Evolutionary conservation across 2,797 vertebrate genomes (phyloP), one percentile per base, ranked within the genome.

Genomic region (Tolypeutes matacus): DNA sequence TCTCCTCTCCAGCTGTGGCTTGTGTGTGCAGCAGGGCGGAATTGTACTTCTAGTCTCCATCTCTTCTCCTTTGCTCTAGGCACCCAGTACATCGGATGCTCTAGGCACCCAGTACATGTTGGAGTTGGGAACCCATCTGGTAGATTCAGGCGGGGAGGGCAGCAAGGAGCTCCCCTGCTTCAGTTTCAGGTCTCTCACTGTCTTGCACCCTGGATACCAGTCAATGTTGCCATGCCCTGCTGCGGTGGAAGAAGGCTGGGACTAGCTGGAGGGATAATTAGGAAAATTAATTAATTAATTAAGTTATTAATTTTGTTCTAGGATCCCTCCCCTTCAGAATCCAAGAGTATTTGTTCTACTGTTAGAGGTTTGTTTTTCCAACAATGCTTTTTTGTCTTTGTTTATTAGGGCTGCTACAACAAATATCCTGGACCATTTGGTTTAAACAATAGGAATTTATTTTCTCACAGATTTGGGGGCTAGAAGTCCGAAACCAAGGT

Each of bases 331-430:
- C 29, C 15, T 27, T 64, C 67, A 60, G 23, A 65, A 42, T 86
- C 58, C 58, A 77, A 29, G 86, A 65, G 39, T 76, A 2, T 92
- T 39, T 72, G 46, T 82, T 89, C 85, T 92, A 51, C 65, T 65
- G 23, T 94, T 89, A 77, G 69, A 70, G 49, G 13, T 46, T 90
- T 86, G 75, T 62, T 36, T 86, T 82, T 70, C 82, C 82, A 76
- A 0, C 21, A 11, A 11, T 93, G 42, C 42, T 69, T 75, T 75
- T 60, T 67, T 21, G 56, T 56, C 18, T 56, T 56, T 56, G 20
- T 56, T 18, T 56, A 17, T 17, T 20, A 21, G 51, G 14, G 17
- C 17, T 53, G 18, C 20, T 56, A 56, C 20, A 20, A 56, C 20
- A 56, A 56, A 56, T 56, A 56, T 20, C 56, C 20, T 21, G 20